phyloP scores from a whole-genome alignment of 2,113 vertebrate species.

The Melospiza melodia region DNA sequence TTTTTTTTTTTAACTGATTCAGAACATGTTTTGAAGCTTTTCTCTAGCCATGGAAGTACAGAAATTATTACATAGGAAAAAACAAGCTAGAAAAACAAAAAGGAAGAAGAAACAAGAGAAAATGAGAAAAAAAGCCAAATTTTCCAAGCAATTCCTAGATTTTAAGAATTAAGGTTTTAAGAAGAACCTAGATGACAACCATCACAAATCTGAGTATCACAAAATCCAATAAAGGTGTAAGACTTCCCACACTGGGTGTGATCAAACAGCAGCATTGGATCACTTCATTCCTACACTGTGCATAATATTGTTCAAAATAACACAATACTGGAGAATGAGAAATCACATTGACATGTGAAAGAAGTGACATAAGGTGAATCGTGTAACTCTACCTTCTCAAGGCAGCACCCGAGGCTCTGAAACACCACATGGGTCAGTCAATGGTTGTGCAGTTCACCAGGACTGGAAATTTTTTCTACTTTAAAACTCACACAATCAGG shows the following conservation, averaged over 20 bases:
- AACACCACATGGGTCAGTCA: constrained; percentile 73
- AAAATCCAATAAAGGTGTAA: not conserved
- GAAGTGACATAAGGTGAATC: constrained; percentile 23
- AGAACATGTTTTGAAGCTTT: not conserved
- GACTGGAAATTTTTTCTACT: constrained; percentile 71
- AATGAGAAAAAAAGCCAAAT: not conserved
- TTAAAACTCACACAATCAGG: constrained; percentile 14
- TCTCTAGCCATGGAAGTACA: not conserved
- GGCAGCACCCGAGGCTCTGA: constrained; percentile 68
- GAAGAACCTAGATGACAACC: not conserved
- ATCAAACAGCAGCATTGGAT: not conserved
- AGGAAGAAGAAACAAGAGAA: not conserved
- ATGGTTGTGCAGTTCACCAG: constrained; percentile 72
- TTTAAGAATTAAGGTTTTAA: not conserved
- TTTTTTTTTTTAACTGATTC: not conserved
- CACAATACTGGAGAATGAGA: not conserved
- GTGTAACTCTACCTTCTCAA: constrained; percentile 74
- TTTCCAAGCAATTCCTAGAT: not conserved
- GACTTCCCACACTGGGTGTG: not conserved
- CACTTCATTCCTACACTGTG: not conserved
- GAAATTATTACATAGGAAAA: not conserved
- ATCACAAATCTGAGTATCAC: not conserved
- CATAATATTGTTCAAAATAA: not conserved
- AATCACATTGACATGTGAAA: not conserved
- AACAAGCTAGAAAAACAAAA: not conserved